Conservation (phyloP, 2,888 invertebrate species). For the Zele albiditarsus region DNA sequence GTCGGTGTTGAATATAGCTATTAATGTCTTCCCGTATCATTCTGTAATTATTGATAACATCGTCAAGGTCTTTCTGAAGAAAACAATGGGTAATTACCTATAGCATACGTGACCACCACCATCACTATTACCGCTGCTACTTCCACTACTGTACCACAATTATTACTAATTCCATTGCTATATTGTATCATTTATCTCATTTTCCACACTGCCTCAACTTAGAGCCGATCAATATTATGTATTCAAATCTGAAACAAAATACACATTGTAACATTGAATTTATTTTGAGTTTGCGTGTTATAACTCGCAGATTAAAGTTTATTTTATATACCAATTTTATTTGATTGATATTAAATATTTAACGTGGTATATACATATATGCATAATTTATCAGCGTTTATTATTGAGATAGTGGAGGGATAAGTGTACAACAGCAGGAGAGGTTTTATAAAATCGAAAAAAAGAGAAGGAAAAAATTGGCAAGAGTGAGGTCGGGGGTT, state of each 20-base stretch:
- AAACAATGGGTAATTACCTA: constrained; percentile 72
- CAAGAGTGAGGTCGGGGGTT: constrained; percentile 24
- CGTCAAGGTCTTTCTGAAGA: constrained; percentile 70
- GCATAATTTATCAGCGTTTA: too few relatives aligned
- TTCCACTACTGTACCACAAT: neutral
- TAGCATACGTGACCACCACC: constrained; percentile 32
- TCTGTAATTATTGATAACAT: constrained; percentile 73
- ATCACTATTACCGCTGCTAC: constrained; percentile 20
- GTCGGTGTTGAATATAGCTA: constrained; percentile 62
- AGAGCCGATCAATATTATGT: too few relatives aligned
- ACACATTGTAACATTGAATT: too few relatives aligned
- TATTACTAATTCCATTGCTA: too few relatives aligned
- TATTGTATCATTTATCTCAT: too few relatives aligned
- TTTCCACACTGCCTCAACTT: too few relatives aligned
- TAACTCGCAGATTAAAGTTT: too few relatives aligned
- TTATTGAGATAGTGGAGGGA: neutral
- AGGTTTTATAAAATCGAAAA: neutral
- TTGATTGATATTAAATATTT: too few relatives aligned
- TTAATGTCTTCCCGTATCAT: constrained; percentile 71
- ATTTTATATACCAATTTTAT: too few relatives aligned
- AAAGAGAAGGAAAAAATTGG: constrained; percentile 43
- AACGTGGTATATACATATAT: too few relatives aligned
- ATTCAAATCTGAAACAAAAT: too few relatives aligned
- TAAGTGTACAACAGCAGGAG: neutral
- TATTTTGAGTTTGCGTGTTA: too few relatives aligned